Evolutionary conservation across 2,888 invertebrate species (phyloP).

Genomic region (Pecten maximus): DNA sequence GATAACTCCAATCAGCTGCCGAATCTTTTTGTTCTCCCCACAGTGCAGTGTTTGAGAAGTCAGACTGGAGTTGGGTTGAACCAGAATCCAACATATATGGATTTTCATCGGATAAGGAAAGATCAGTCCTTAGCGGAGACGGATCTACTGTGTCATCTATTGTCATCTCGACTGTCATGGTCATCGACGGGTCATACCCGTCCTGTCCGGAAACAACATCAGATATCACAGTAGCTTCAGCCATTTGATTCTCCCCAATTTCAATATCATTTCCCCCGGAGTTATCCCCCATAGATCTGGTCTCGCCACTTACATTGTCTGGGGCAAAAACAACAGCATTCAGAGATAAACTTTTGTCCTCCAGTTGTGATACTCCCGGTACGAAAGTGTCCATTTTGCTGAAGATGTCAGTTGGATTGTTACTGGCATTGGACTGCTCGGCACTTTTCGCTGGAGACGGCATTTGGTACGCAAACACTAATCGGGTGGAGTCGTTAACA

Average conservation of each 20-base stretch:
- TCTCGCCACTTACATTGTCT: neutral
- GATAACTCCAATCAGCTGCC: neutral
- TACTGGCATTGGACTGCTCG: neutral
- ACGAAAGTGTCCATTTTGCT: conserved; percentile 62
- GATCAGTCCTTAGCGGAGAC: neutral
- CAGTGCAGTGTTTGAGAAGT: neutral
- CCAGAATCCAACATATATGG: neutral
- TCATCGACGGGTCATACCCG: neutral
- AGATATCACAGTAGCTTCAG: neutral
- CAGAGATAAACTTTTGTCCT: neutral
- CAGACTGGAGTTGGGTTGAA: neutral
- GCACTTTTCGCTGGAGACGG: conserved; percentile 47
- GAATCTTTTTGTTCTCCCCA: neutral
- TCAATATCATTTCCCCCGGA: neutral
- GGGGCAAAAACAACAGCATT: neutral
- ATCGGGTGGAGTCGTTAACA: conserved; percentile 83
- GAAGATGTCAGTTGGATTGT: conserved; percentile 52
- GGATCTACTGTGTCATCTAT: neutral
- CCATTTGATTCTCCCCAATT: neutral
- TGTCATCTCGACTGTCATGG: neutral
- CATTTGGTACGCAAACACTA: conserved; percentile 82
- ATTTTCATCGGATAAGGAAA: neutral
- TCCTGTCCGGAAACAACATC: neutral
- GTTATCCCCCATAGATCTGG: neutral
- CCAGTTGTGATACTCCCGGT: neutral